A percentile compares a stretch with the other conserved stretches of the same genome.
These are phyloP conservation scores for Heterocephalus glaber DNA, from an alignment of 2,113 vertebrate genomes.

Conservation along the genomic window DNA sequence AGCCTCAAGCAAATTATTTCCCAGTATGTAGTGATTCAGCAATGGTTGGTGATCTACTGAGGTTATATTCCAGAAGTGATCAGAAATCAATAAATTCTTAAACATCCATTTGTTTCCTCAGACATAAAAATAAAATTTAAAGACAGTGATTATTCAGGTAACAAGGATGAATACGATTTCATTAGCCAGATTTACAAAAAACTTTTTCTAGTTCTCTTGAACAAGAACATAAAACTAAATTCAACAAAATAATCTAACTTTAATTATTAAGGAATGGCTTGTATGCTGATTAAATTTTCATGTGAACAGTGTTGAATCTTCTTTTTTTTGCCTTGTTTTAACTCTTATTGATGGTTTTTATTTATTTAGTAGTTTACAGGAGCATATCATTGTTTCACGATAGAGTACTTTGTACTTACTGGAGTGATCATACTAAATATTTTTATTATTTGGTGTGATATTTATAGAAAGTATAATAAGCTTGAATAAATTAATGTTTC, in stretches of 20 bases:
- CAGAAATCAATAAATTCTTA: not conserved
- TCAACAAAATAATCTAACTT: not conserved
- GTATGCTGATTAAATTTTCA: not conserved
- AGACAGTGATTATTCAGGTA: not conserved
- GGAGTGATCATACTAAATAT: not conserved
- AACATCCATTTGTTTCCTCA: not conserved
- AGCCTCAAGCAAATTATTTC: not conserved
- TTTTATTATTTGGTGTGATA: not conserved
- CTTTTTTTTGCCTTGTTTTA: conserved; percentile 1
- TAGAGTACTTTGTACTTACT: not conserved
- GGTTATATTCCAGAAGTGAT: not conserved
- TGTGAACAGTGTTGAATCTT: not conserved
- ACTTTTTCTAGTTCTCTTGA: not conserved
- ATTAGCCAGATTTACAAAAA: not conserved
- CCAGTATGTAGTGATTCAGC: not conserved
- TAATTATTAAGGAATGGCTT: not conserved
- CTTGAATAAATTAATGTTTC: not conserved
- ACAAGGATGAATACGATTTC: not conserved
- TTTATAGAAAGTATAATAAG: not conserved
- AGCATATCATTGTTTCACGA: not conserved
- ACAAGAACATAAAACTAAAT: not conserved
- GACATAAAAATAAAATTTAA: not conserved
- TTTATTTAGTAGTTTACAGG: not conserved
- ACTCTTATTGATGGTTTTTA: not conserved
- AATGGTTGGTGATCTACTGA: not conserved